phyloP scores from a whole-genome alignment of 2,888 invertebrate species.

The Microctonus aethiopoides region DNA sequence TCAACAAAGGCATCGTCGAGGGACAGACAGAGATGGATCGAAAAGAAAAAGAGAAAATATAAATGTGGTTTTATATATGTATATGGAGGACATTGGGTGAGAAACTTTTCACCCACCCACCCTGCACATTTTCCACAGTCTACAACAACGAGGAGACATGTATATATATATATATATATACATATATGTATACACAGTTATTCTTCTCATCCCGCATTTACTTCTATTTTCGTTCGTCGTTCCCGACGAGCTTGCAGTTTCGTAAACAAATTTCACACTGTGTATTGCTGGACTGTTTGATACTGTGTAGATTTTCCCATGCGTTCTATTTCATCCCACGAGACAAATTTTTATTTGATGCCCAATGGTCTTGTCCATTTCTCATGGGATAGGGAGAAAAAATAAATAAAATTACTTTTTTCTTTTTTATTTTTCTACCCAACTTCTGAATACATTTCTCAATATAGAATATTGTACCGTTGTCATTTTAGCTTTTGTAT shows the following conservation, averaged over 20 bases:
- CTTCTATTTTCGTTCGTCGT: conserved; percentile 13
- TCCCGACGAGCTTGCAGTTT: conserved; percentile 26
- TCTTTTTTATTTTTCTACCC: conserved; percentile 8
- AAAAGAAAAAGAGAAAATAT: neutral
- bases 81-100: neutral
- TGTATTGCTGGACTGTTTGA: conserved; percentile 21
- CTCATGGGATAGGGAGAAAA: neutral
- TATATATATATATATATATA: too few species aligned
- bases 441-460: conserved; percentile 5
- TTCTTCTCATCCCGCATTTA: conserved; percentile 4
- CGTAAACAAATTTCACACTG: conserved; percentile 33
- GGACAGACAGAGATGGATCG: conserved; percentile 4
- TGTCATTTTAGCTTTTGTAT: neutral
- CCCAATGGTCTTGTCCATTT: neutral
- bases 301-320: conserved; percentile 12
- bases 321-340: conserved; percentile 9
- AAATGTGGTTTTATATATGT: neutral
- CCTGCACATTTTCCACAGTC: conserved; percentile 2
- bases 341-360: conserved; percentile 32
- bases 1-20: conserved; percentile 45
- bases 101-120: conserved; percentile 12
- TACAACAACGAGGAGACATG: too few species aligned
- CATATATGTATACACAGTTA: neutral
- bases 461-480: neutral
- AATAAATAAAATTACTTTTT: conserved; percentile 16